Evolutionary conservation across 35 echinoderm and acorn worm species (phyloP), one percentile per base, ranked within the genome.

Genomic region (Anneissia japonica): DNA sequence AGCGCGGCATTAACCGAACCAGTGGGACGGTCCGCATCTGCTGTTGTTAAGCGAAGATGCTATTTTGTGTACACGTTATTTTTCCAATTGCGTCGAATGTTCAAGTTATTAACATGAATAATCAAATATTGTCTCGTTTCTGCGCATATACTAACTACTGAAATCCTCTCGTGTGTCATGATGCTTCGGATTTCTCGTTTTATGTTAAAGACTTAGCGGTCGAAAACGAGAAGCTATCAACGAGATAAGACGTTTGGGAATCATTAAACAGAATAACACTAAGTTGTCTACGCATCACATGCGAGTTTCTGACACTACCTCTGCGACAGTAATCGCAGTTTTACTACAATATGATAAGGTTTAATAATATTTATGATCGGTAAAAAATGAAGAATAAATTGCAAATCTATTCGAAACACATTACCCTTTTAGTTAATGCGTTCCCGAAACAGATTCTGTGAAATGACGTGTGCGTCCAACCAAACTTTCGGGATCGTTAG

Each of bases 331-430:
- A 64, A 64, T 64, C 7, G 51, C 26, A 23, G 21, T 64, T 64
- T 64, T 64, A 64, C 10, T 64, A 64, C 26, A 23, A 64, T 64
- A 64, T 23, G 51, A 64, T 64, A 64, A 64, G 51, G 51, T 64
- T 64, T 64, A 64, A 64, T 64, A 64, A 64, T 64, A 64, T 64
- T 64, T 64, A 64, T 64, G 51, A 64, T 64, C 51, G 51, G 51
- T 64, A 16, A 64, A 64, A 64, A 64, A 64, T 64, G 51, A 64
- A 64, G 51, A 64, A 64, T 64, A 64, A 64, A 64, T 64, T 64
- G 51, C 51, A 64, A 64, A 19, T 64, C 51, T 64, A 64, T 64
- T 64, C 51, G 51, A 64, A 64, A 64, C 51, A 64, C 51, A 64
- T 64, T 64, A 64, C 26, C 51, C 51, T 64, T 64, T 64, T 64